Conservation (phyloP, 2,797 vertebrate species). For the Chelon labrosus region DNA sequence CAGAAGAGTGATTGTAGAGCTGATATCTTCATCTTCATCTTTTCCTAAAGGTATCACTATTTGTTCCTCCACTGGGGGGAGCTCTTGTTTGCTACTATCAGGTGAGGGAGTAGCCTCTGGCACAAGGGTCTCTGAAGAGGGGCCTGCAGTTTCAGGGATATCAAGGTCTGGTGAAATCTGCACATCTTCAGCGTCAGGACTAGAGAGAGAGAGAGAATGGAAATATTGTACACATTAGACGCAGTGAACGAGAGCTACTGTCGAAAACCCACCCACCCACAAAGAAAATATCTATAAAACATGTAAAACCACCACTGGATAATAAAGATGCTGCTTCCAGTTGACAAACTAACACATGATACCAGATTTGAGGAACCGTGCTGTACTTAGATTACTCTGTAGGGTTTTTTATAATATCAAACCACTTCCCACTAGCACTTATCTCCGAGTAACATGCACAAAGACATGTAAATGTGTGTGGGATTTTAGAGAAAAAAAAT, state of each 20-base stretch:
- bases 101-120: constrained; percentile 9
- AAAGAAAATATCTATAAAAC: too few species aligned
- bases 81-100: constrained; percentile 31
- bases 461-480: too few species aligned
- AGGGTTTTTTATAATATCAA: too few species aligned
- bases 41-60: constrained; percentile 89
- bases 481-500: too few species aligned
- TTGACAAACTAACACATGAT: too few species aligned
- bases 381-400: too few species aligned
- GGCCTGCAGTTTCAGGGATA: constrained; percentile 19
- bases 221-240: not conserved
- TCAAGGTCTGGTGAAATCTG: constrained; percentile 40
- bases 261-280: not conserved
- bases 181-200: constrained; percentile 53
- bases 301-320: too few species aligned
- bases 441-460: too few species aligned
- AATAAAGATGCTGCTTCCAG: too few species aligned
- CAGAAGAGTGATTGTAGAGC: constrained; percentile 87
- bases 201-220: constrained; percentile 37
- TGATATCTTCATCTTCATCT: constrained; percentile 82
- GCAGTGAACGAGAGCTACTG: not conserved
- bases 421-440: too few species aligned
- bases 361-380: too few species aligned
- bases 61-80: constrained; percentile 78
- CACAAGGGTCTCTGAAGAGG: not conserved